Evolutionary conservation across 2,888 invertebrate species (phyloP).

Genomic region (Hartigia nigra): DNA sequence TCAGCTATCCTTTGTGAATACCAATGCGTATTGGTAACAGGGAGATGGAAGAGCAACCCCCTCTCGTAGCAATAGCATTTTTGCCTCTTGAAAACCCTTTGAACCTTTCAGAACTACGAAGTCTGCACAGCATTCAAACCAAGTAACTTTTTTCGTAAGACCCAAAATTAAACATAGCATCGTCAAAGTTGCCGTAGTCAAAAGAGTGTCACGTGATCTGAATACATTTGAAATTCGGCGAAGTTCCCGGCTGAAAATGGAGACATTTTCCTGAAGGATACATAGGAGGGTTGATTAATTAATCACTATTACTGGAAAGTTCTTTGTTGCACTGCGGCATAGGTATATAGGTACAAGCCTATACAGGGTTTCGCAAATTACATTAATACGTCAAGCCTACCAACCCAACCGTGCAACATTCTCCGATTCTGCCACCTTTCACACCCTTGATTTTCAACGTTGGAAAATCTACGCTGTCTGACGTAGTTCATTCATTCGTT

Average conservation of each 20-base stretch:
- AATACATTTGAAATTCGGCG: not conserved
- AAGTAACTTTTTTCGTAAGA: not conserved
- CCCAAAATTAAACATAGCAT: not conserved
- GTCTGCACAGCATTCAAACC: not conserved
- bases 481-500: not conserved
- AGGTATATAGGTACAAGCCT: not conserved
- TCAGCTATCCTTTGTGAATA: conserved; percentile 50
- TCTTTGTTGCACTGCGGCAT: not conserved
- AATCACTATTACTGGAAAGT: not conserved
- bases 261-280: not conserved
- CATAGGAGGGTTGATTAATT: conserved; percentile 1
- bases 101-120: not conserved
- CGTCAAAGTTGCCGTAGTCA: not conserved
- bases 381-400: not conserved
- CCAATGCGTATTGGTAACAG: conserved; percentile 38
- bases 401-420: not conserved
- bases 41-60: conserved; percentile 7
- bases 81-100: conserved; percentile 9
- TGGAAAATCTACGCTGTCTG: not conserved
- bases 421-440: not conserved
- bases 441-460: not conserved
- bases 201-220: not conserved
- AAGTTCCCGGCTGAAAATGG: not conserved
- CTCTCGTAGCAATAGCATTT: conserved; percentile 13
- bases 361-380: not conserved